Percentiles rank a stretch among this genome's conserved stretches.
Conservation (phyloP, 2,113 vertebrate species). For the Osmerus mordax region DNA sequence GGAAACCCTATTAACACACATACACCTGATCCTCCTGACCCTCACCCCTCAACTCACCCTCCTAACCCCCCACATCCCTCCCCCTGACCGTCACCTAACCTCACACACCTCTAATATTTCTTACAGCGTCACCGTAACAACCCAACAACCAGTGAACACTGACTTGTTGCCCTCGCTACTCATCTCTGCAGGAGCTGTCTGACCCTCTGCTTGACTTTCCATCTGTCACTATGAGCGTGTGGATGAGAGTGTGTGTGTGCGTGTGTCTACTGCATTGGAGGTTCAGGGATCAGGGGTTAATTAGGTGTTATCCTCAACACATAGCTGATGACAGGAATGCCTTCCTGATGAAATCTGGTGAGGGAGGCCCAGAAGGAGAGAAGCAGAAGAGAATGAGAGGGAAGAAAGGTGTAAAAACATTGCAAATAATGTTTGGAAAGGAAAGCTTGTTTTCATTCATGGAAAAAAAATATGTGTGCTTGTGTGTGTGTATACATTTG, state of each 20-base stretch:
- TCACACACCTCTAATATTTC: slow-evolving; percentile 40
- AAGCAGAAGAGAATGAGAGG: slow-evolving; percentile 10
- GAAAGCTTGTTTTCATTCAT: neutral
- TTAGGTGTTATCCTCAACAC: slow-evolving; percentile 23
- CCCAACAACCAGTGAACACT: slow-evolving; percentile 38
- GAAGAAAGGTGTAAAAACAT: slow-evolving; percentile 18
- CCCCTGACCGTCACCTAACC: slow-evolving; percentile 53
- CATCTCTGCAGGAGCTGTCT: slow-evolving; percentile 25
- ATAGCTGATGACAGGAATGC: slow-evolving; percentile 40
- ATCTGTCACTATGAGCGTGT: neutral
- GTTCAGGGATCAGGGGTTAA: slow-evolving; percentile 19
- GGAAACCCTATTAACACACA: slow-evolving; percentile 10
- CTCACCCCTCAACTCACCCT: slow-evolving; percentile 29
- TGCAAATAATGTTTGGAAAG: slow-evolving; percentile 20
- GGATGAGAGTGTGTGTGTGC: neutral
- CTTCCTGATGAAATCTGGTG: slow-evolving; percentile 14
- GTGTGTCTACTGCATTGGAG: neutral
- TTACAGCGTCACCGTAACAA: slow-evolving; percentile 29
- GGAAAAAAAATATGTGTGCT: slow-evolving; percentile 19
- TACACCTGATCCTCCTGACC: neutral
- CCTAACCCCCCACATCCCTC: slow-evolving; percentile 32
- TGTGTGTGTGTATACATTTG: slow-evolving; percentile 21
- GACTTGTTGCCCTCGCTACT: slow-evolving; percentile 31
- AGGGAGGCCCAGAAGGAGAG: slow-evolving; percentile 23
- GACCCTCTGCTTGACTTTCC: slow-evolving; percentile 22